Base-by-base conservation (phyloP, 2,888 invertebrate species). In the Palloptera scutellata region DNA sequence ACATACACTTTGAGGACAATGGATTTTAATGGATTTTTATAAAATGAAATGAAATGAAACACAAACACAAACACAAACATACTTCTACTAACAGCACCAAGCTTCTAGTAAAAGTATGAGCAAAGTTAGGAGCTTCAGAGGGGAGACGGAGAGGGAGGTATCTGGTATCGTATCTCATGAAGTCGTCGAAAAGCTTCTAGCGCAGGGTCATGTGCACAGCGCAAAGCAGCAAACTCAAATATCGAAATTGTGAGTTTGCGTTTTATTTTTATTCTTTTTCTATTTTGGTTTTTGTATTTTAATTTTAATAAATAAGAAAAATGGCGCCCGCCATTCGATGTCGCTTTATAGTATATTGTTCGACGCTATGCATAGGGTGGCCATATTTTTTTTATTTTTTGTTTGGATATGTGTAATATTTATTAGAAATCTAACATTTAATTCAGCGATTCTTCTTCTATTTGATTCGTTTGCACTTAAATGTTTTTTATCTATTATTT, bases 231-330 rank as follows among this genome's bases (percentile, higher is more conserved):
- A 60, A 43, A 9, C 42, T 15, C 42, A 43, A 58, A 60, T 60
- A 60, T 60, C 17, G 60, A n/a, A 59, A 17, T 41, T 59, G 5
- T 8, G 45, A 65, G 42, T 48, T 12, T 48, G 43, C 55, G 43
- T 9, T 45, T 30, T 30, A 30, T 30, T 30, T 30, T 6, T 30
- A 6, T 30, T 30, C 6, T 30, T 30, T 30, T 30, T 30, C 30
- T 30, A 54, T 66, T 45, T 48, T 42, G 41, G 48, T 30, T 42
- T 66, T 42, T 43, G 60, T 61, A 78, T 78, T 79, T 80, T 76
- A 79, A 81, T 81, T 79, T 81, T 78, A 78, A 79, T 81, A 81
- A 79, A 81, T 74, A 80, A 80, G 74, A 74, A 75, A 77, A 78
- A 75, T 76, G 79, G 80, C 75, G 80, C 71, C 76, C 63, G 53